A percentile compares a stretch with the other conserved stretches of the same genome.
These are phyloP conservation scores for Hozukius guyotensis DNA, from an alignment of 2,797 vertebrate species.

Conservation along the genomic window DNA sequence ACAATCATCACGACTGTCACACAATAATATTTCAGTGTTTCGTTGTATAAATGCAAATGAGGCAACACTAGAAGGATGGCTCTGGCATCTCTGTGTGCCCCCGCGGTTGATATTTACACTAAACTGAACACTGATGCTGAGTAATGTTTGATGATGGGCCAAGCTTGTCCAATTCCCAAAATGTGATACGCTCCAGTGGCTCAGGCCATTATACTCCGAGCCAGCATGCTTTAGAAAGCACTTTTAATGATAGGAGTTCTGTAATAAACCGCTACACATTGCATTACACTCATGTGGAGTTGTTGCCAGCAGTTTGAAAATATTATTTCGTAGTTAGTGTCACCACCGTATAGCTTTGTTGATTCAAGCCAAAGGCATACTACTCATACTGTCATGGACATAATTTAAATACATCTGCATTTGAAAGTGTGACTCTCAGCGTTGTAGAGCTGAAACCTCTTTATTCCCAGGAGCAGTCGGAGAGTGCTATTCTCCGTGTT, in stretches of 20 bases:
- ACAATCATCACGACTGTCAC: not conserved
- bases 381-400: not conserved
- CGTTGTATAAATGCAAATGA: conserved; percentile 53
- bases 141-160: conserved; percentile 66
- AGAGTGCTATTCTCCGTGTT: not conserved
- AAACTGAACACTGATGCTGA: conserved; percentile 61
- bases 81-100: conserved; percentile 25
- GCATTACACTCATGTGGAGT: conserved; percentile 4
- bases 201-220: conserved; percentile 51
- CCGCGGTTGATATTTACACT: conserved; percentile 52
- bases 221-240: conserved; percentile 45
- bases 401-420: not conserved
- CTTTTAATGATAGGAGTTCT: conserved; percentile 44
- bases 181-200: conserved; percentile 50
- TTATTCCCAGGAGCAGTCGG: not conserved
- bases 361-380: not conserved
- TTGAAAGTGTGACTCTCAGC: not conserved
- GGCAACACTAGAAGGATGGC: conserved; percentile 27
- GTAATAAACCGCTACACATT: conserved; percentile 17
- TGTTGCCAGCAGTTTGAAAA: conserved; percentile 17
- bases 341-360: not conserved
- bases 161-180: conserved; percentile 65
- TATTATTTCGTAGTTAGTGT: conserved; percentile 12
- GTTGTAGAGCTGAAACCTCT: not conserved
- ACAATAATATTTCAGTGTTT: conserved; percentile 34